phyloP scores from a whole-genome alignment of 2,888 invertebrate species.

The Hipparchia semele region DNA sequence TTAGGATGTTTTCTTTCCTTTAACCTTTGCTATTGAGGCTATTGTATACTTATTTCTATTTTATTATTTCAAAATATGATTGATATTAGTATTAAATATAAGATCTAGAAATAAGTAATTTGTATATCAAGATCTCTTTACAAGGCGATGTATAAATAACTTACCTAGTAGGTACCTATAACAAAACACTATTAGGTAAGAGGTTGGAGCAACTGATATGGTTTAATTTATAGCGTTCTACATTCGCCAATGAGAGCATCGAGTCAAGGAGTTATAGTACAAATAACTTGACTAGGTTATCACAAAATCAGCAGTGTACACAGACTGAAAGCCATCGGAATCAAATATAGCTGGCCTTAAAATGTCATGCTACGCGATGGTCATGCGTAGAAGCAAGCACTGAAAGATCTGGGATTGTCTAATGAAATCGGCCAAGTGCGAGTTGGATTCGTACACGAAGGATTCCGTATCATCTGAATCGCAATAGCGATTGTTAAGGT shows the following conservation, averaged over 20 bases:
- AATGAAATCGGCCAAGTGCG: too few relatives aligned
- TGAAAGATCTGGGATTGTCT: not conserved
- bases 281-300: slow-evolving; percentile 34
- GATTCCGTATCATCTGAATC: too few relatives aligned
- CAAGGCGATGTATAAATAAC: not conserved
- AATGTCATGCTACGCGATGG: too few relatives aligned
- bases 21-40: too few relatives aligned
- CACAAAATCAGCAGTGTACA: slow-evolving; percentile 33
- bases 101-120: not conserved
- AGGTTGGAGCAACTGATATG: not conserved
- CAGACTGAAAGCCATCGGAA: not conserved
- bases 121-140: not conserved
- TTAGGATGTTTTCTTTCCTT: too few relatives aligned
- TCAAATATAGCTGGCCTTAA: too few relatives aligned
- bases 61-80: too few relatives aligned
- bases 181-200: not conserved
- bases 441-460: too few relatives aligned
- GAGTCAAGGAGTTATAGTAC: slow-evolving; percentile 22
- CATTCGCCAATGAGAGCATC: slow-evolving; percentile 10
- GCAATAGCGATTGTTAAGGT: too few relatives aligned
- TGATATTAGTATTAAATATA: not conserved
- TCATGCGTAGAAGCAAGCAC: too few relatives aligned
- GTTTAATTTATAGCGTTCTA: not conserved
- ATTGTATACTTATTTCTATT: too few relatives aligned
- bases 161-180: not conserved